These are phyloP conservation scores for Brachionus rotundiformis DNA, from an alignment of 1,140 invertebrate species.

Conservation along the genomic window DNA sequence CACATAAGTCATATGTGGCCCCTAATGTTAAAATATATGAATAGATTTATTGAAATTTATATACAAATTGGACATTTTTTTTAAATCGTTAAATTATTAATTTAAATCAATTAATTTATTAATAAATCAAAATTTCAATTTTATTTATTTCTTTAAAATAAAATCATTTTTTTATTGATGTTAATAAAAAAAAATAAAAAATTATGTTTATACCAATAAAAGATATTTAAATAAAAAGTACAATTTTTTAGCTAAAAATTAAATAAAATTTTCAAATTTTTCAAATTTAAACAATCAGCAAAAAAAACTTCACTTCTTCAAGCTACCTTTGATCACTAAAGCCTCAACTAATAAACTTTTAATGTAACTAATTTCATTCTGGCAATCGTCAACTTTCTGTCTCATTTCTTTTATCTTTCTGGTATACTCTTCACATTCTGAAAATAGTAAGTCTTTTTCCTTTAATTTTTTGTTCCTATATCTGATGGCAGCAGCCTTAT, in stretches of 20 bases:
- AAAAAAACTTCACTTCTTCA: not conserved
- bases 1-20: not conserved
- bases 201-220: not conserved
- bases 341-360: conserved; percentile 49
- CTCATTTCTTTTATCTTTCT: conserved; percentile 21
- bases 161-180: not conserved
- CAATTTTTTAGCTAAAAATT: not conserved
- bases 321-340: conserved; percentile 10
- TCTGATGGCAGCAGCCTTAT: conserved; percentile 27
- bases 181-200: not conserved
- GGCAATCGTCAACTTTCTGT: not conserved
- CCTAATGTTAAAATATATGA: not conserved
- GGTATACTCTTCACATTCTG: conserved; percentile 40
- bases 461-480: conserved; percentile 38
- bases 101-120: not conserved
- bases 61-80: not conserved
- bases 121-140: not conserved
- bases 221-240: not conserved
- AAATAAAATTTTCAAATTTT: conserved; percentile 8
- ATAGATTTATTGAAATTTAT: not conserved
- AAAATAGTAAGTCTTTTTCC: conserved; percentile 42
- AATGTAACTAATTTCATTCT: conserved; percentile 46
- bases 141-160: not conserved
- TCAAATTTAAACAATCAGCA: not conserved
- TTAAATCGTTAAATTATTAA: not conserved